A percentile compares a stretch with the other conserved stretches of the same genome.
These are phyloP conservation scores for Eupelmus urozonus DNA, from an alignment of 2,888 invertebrate genomes.

Conservation along the genomic window DNA sequence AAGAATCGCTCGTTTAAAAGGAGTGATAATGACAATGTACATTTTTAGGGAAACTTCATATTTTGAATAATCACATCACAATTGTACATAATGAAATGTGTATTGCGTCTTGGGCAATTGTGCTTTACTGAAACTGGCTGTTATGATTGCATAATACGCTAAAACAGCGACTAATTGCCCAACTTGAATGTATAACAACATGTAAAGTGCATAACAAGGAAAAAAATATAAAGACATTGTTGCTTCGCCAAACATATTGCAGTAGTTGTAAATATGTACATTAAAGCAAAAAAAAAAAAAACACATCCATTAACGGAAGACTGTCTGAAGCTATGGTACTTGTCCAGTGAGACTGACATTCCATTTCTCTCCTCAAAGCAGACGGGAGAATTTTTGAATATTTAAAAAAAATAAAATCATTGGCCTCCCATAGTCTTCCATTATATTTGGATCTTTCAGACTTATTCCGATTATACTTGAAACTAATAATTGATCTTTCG, in stretches of 20 bases:
- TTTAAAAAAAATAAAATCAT: constrained; percentile 37
- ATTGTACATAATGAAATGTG: constrained; percentile 66
- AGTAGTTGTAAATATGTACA: constrained; percentile 61
- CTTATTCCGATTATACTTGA: constrained; percentile 32
- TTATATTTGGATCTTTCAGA: constrained; percentile 51
- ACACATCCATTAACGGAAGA: constrained; percentile 45
- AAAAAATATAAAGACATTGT: constrained; percentile 40
- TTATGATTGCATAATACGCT: constrained; percentile 38
- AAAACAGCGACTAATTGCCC: constrained; percentile 29
- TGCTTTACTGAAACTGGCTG: constrained; percentile 37
- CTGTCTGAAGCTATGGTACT: constrained; percentile 55
- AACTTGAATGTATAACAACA: constrained; percentile 28
- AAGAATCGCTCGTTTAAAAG: constrained; percentile 24
- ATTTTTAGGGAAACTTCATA: constrained; percentile 66
- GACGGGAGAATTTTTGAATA: constrained; percentile 28
- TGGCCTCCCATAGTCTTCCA: constrained; percentile 54
- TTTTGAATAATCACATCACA: constrained; percentile 71
- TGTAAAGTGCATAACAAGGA: constrained; percentile 38
- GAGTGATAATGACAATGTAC: constrained; percentile 56
- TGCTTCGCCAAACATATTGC: constrained; percentile 57
- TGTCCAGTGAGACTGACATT: constrained; percentile 59
- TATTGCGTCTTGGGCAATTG: constrained; percentile 40
- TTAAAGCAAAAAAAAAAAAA: constrained; percentile 49
- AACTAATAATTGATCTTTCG: constrained; percentile 27
- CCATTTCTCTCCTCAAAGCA: constrained; percentile 45